Percentiles rank a stretch among this genome's conserved stretches.
These are phyloP conservation scores for Paragorgia papillata DNA, from an alignment of 92 coral and sea anemone species.

Conservation along the genomic window DNA sequence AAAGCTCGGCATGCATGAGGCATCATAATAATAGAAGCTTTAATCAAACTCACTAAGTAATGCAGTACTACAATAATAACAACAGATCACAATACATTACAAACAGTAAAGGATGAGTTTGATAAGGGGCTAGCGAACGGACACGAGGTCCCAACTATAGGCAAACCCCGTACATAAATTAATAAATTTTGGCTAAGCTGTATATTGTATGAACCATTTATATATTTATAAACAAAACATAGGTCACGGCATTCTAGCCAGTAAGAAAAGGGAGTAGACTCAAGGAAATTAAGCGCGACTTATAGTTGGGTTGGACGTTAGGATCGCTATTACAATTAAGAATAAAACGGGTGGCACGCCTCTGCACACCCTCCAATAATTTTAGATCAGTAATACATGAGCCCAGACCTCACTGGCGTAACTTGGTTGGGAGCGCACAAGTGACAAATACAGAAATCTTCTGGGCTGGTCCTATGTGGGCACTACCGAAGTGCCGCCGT, in stretches of 20 bases:
- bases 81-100: too few species aligned
- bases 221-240: constrained; percentile 22
- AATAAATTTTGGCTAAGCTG: not conserved
- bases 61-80: too few species aligned
- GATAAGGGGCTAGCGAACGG: too few species aligned
- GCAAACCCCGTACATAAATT: too few species aligned
- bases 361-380: constrained; percentile 32
- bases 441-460: constrained; percentile 31
- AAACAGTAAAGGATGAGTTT: too few species aligned
- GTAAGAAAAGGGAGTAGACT: constrained; percentile 42
- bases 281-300: constrained; percentile 37
- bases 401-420: too few species aligned
- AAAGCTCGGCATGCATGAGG: too few species aligned
- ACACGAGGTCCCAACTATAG: too few species aligned
- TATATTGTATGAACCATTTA: constrained; percentile 6
- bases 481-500: constrained; percentile 20
- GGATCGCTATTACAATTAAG: constrained; percentile 31
- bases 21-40: too few species aligned
- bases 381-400: not conserved
- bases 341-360: constrained; percentile 41
- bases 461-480: constrained; percentile 33
- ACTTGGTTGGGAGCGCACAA: too few species aligned
- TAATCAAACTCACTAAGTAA: too few species aligned
- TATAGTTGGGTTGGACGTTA: constrained; percentile 21
- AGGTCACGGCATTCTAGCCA: constrained; percentile 45